Conservation (phyloP, 92 coral and sea anemone species). For the Phymanthus crucifer region DNA sequence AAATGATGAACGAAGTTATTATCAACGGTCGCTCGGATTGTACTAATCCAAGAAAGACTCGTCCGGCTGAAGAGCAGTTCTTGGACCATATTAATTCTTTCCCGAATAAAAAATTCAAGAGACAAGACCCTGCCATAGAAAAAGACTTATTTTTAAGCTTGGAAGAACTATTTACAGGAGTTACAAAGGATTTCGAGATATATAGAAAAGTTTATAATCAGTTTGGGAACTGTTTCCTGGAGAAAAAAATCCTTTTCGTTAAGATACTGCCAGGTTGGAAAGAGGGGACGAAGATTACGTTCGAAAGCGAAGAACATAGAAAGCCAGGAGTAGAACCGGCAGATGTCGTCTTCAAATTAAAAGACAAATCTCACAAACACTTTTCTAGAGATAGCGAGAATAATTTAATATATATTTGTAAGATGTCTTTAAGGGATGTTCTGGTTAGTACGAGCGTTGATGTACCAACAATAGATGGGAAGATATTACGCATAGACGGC, state of each 20-base stretch:
- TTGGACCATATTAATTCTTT: background rate
- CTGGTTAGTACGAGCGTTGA: constrained; percentile 60
- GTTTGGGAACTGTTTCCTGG: constrained; percentile 43
- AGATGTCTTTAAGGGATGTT: constrained; percentile 76
- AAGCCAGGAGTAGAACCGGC: constrained; percentile 90
- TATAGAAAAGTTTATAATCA: constrained; percentile 70
- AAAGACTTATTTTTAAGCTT: constrained; percentile 73
- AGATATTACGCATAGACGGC: constrained; percentile 47
- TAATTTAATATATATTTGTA: constrained; percentile 71
- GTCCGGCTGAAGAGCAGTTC: background rate
- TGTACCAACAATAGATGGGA: constrained; percentile 72
- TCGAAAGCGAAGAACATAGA: constrained; percentile 77
- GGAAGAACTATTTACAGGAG: constrained; percentile 73
- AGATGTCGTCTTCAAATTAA: constrained; percentile 76
- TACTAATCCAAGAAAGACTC: background rate
- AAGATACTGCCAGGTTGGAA: constrained; percentile 87
- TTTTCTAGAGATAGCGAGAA: constrained; percentile 81
- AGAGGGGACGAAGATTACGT: constrained; percentile 78
- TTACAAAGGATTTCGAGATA: constrained; percentile 77
- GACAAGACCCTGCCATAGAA: constrained; percentile 78
- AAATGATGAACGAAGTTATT: background rate
- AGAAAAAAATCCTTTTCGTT: constrained; percentile 75
- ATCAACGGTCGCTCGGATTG: background rate
- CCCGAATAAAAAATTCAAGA: constrained; percentile 45
- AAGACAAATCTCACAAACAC: constrained; percentile 65